These are phyloP conservation scores for Poeciliopsis paucimaculata DNA, from an alignment of 2,797 vertebrate genomes.

Conservation along the genomic window DNA sequence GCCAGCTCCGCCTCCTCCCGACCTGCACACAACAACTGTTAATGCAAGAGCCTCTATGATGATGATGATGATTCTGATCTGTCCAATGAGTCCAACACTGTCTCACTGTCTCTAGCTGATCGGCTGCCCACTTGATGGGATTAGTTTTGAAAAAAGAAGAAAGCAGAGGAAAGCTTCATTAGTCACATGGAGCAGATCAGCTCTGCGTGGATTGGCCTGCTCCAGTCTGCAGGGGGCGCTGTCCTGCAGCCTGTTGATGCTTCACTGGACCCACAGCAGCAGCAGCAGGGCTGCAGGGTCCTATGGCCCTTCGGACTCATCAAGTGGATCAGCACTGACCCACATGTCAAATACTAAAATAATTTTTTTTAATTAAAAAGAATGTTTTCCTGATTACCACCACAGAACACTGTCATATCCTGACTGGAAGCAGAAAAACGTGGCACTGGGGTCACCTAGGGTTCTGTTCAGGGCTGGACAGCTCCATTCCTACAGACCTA, in stretches of 20 bases:
- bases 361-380: background rate
- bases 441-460: too few relatives aligned
- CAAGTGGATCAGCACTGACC: background rate
- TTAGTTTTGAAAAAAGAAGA: background rate
- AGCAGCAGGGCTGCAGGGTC: too few relatives aligned
- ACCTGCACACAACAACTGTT: constrained; percentile 70
- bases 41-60: background rate
- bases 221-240: background rate
- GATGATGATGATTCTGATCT: background rate
- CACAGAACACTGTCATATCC: background rate
- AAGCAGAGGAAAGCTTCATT: background rate
- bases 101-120: background rate
- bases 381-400: background rate
- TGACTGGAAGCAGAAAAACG: background rate
- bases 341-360: background rate
- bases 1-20: constrained; percentile 86
- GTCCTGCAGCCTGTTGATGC: background rate
- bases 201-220: background rate
- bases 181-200: background rate
- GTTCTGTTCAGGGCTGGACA: background rate
- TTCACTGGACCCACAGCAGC: background rate
- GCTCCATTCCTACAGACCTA: background rate
- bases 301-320: too few relatives aligned
- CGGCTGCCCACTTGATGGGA: background rate
- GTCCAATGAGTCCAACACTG: background rate